Percentiles rank a stretch among this genome's conserved stretches.
Evolutionary conservation across 2,888 invertebrate species (phyloP).

Genomic region (Tetragonisca angustula): DNA sequence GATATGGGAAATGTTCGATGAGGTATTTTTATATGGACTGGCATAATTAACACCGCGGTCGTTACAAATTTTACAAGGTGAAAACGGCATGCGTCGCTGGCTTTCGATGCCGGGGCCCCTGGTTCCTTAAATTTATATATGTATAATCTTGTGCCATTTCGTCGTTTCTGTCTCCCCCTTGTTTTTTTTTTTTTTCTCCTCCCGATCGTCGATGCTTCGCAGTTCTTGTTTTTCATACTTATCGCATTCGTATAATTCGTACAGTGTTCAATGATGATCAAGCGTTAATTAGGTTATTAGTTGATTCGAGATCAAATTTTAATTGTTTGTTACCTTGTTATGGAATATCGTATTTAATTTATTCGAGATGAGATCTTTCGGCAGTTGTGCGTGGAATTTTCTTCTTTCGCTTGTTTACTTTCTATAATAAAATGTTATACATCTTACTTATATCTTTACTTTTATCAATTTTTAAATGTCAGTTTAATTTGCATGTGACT

Average conservation of each 20-base stretch:
- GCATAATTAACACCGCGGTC: conserved; percentile 22
- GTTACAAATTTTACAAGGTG: neutral
- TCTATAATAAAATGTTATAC: neutral
- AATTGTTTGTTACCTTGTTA: neutral
- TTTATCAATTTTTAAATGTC: neutral
- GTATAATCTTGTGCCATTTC: neutral
- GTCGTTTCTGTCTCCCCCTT: neutral
- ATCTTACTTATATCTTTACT: neutral
- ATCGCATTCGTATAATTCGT: neutral
- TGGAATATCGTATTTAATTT: neutral
- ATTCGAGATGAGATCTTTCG: neutral
- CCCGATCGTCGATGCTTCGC: neutral
- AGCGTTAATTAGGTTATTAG: neutral
- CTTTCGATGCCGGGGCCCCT: neutral
- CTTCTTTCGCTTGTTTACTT: neutral
- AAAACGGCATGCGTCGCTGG: neutral
- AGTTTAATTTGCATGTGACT: neutral
- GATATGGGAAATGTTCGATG: conserved; percentile 21
- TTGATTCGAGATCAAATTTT: neutral
- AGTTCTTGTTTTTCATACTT: neutral
- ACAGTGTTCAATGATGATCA: neutral
- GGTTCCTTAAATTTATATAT: neutral
- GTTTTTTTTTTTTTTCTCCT: too few species aligned
- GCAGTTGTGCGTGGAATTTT: neutral
- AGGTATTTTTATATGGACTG: conserved; percentile 16